Base-by-base conservation (phyloP, 2,113 vertebrate genomes). In the Gopherus flavomarginatus region DNA sequence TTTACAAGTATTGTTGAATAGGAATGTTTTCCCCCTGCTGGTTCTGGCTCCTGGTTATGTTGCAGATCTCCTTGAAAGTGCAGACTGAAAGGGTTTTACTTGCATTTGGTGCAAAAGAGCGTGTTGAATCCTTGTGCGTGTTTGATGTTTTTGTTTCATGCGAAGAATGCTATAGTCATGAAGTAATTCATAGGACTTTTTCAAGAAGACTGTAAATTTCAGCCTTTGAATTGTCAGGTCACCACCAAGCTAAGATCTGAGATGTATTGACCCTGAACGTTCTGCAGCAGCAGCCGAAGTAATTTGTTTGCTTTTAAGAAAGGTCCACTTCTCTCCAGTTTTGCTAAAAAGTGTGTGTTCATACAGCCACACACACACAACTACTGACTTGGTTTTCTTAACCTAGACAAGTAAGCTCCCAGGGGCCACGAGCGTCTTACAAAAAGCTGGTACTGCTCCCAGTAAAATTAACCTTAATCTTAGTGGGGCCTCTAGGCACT, bases 41-140 rank as follows among this genome's bases (percentile, higher is more conserved):
- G 35, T 87, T 94, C 53, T 19, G 11, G 78, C 84, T 83, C 24
- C 90, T 75, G 42, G 75, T 90, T 92, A 93, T 92, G 19, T 11
- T 53, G 24, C 44, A 50, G 89, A 82, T 81, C 44, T 91, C 90
- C 79, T 54, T 52, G 5, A 91, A 57, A 42, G 17, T 35, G 35
- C 29, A 22, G 85, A 47, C 62, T 53, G n/a, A 13, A 19, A 88
- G 59, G 54, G 78, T 88, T 90, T 92, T 95, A 81, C 59, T 93
- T 53, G 87, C 69, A 92, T 90, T 94, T 90, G 62, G 29, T 94
- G 85, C n/a, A 83, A 89, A 91, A 54, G 44, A 53, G 29, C 56
- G 85, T 52, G 38, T 4, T 1, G 3, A 50, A 24, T 87, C 6
- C 1, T n/a, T 54, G 24, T 52, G 35, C 0, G 0, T 10, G 0